Base-by-base conservation (phyloP, 2,113 vertebrate genomes). In the Ptychochromis oligacanthus region DNA sequence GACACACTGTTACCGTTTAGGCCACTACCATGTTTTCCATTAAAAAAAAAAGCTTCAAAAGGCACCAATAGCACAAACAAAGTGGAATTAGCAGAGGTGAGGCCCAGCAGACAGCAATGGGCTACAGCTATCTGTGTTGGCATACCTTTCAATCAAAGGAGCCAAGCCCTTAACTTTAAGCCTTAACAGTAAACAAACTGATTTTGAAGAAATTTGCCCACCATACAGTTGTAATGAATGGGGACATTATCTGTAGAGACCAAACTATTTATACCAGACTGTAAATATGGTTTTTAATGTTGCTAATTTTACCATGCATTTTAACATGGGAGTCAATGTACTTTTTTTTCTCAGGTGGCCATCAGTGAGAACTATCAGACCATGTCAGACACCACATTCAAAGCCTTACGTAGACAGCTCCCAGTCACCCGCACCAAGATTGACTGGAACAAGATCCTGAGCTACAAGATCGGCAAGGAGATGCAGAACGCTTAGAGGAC, bases 381-480 rank as follows among this genome's bases (percentile, higher is more conserved):
- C 18, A 99, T 99, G 98, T 99, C 97, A 62, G 97, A 98, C 91
- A 99, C 97, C 95, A 99, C 98, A 22, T 99, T 99, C 94, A 99
- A 99, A 92, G 98, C 98, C 93, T 96, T 99, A 91, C 97, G 97
- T 89, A 96, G 98, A 89, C 98, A 97, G 91, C 96, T 99, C 36
- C 98, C 98, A 0, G 97, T 99, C 92, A 99, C 98, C 87, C 97
- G 97, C 93, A 99, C 97, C 95, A 99, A 99, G 96, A 97, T 99
- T 9, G 98, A 99, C 96, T 99, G 98, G 98, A 99, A 97, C 97
- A 99, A 99, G 95, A 98, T 99, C 94, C 97, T 99, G 92, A 99
- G 97, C 94, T 99, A 99, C 96, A 99, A 98, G 96, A 99, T 99
- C 59, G 98, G 98, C 94, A 99, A 99, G 89, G 98, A 99, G 92